These are phyloP conservation scores for Mus spretus DNA, from an alignment of 2,797 vertebrate genomes.

Conservation along the genomic window DNA sequence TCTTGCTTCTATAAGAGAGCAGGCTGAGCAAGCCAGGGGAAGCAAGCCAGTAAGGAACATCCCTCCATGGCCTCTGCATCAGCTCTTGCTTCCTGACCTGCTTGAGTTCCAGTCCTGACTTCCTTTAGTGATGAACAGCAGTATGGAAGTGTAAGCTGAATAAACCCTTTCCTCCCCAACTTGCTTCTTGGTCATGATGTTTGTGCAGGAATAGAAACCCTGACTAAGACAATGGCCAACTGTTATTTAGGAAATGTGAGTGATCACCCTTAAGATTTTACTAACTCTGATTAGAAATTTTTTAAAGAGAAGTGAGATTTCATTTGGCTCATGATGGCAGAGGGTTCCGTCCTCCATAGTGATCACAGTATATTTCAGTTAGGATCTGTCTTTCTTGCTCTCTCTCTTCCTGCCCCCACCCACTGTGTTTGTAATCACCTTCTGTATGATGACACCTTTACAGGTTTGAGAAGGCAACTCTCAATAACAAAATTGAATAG, in stretches of 20 bases:
- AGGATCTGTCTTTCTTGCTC: background rate
- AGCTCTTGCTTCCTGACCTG: too few relatives aligned
- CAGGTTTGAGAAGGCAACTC: conserved; percentile 21
- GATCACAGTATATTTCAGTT: background rate
- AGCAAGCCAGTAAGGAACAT: too few relatives aligned
- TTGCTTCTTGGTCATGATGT: too few relatives aligned
- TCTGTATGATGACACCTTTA: background rate
- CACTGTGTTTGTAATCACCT: background rate
- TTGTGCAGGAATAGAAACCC: too few relatives aligned
- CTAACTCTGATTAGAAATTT: background rate
- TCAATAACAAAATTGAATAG: background rate
- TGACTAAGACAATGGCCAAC: background rate
- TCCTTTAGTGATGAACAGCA: too few relatives aligned
- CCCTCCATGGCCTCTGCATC: too few relatives aligned
- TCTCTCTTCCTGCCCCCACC: too few relatives aligned
- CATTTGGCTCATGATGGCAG: background rate
- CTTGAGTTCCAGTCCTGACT: too few relatives aligned
- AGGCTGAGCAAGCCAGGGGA: too few relatives aligned
- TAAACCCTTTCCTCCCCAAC: too few relatives aligned
- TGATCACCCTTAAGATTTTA: conserved; percentile 14
- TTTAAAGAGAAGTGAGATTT: background rate
- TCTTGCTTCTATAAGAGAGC: too few relatives aligned
- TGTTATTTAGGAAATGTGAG: conserved; percentile 36
- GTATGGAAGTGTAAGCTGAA: too few relatives aligned
- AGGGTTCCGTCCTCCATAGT: background rate